Conservation (phyloP, 2,113 vertebrate species). For the Tretioscincus oriximinensis region DNA sequence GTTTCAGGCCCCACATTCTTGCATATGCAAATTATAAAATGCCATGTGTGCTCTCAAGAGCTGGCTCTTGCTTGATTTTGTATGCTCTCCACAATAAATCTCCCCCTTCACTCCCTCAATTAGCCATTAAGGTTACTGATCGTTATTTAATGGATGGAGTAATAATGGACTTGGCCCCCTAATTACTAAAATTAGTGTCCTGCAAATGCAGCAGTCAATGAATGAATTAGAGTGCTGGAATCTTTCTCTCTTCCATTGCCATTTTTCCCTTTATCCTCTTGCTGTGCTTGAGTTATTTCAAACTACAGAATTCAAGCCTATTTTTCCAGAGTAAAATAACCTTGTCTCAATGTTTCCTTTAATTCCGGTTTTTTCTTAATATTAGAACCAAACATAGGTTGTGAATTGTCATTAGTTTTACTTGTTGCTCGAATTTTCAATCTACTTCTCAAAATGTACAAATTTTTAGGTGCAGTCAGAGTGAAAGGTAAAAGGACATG, state of each 20-base stretch:
- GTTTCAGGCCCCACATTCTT: too few relatives aligned
- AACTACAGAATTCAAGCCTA: constrained; percentile 9
- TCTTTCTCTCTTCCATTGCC: constrained; percentile 29
- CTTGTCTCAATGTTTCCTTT: neutral
- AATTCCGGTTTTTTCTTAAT: neutral
- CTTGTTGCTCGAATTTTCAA: neutral
- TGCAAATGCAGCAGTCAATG: constrained; percentile 62
- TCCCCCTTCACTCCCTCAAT: constrained; percentile 25
- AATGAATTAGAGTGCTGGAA: constrained; percentile 51
- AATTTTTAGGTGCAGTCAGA: neutral
- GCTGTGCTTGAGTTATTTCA: constrained; percentile 43
- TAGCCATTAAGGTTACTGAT: constrained; percentile 62
- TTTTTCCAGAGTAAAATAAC: constrained; percentile 5
- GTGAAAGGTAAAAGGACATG: neutral
- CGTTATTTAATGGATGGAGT: constrained; percentile 57
- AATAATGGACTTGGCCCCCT: constrained; percentile 68
- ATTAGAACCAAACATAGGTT: neutral
- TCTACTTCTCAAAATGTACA: too few relatives aligned
- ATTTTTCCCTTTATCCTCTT: neutral
- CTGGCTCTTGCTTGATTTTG: constrained; percentile 44
- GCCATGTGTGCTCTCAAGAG: neutral
- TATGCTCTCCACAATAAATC: constrained; percentile 35
- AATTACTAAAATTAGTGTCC: constrained; percentile 69
- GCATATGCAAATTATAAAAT: constrained; percentile 1
- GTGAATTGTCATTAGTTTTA: neutral